phyloP scores from a whole-genome alignment of 2,888 invertebrate species.

The Drosophila sordidapex region DNA sequence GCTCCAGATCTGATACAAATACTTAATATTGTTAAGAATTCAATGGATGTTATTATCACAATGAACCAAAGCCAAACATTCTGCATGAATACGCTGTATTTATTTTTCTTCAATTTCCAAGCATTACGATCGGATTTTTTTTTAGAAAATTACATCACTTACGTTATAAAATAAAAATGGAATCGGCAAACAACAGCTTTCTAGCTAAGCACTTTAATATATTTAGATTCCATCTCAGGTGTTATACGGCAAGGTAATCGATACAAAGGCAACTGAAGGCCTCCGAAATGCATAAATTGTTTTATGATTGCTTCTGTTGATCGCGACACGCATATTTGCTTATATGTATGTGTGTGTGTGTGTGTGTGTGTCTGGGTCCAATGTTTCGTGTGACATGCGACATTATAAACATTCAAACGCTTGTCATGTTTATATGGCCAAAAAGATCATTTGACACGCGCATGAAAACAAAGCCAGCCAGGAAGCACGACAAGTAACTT shows the following conservation, averaged over 20 bases:
- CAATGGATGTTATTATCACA: not conserved
- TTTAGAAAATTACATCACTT: not conserved
- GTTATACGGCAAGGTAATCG: slow-evolving; percentile 3
- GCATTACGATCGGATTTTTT: not conserved
- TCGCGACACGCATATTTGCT: slow-evolving; percentile 42
- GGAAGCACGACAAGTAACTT: slow-evolving; percentile 29
- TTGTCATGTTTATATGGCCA: slow-evolving; percentile 45
- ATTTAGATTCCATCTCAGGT: not conserved
- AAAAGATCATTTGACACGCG: slow-evolving; percentile 57
- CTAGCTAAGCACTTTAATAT: not conserved
- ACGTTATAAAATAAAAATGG: not conserved
- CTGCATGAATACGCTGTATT: not conserved
- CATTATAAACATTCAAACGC: slow-evolving; percentile 40
- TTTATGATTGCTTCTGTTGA: slow-evolving; percentile 16
- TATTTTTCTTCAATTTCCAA: not conserved
- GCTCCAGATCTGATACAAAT: not conserved
- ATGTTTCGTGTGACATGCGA: slow-evolving; percentile 55
- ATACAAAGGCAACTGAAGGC: slow-evolving; percentile 11
- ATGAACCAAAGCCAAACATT: not conserved
- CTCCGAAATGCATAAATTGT: not conserved
- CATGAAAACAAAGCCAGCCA: slow-evolving; percentile 5
- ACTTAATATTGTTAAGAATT: not conserved
- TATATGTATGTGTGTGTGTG: not conserved
- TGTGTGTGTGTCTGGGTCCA: not conserved
- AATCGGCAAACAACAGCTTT: not conserved